These are phyloP conservation scores for Cheilosia soror DNA, from an alignment of 2,888 invertebrate genomes.

Conservation along the genomic window DNA sequence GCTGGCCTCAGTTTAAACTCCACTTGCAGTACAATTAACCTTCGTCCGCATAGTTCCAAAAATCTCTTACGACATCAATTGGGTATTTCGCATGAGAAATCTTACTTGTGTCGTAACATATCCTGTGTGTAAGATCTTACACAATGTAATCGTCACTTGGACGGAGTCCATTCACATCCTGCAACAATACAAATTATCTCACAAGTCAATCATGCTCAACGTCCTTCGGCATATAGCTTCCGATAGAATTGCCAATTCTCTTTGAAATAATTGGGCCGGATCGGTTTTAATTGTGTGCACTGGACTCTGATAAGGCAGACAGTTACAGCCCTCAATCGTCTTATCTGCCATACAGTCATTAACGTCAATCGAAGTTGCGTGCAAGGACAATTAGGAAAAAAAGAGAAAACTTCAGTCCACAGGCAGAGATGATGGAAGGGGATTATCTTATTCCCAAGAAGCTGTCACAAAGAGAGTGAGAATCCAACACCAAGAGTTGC, in stretches of 20 bases:
- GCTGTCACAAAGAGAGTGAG: constrained; percentile 70
- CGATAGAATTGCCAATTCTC: constrained; percentile 64
- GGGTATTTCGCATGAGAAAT: not conserved
- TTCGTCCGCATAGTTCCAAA: not conserved
- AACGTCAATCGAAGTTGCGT: constrained; percentile 72
- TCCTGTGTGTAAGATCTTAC: constrained; percentile 23
- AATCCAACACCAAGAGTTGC: constrained; percentile 63
- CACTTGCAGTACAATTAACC: not conserved
- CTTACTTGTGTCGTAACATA: constrained; percentile 19
- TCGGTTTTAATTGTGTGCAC: constrained; percentile 63
- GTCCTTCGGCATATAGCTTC: constrained; percentile 45
- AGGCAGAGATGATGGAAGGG: constrained; percentile 5
- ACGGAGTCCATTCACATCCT: constrained; percentile 3
- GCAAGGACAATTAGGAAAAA: constrained; percentile 63
- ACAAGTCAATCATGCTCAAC: constrained; percentile 69
- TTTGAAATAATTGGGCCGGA: constrained; percentile 65
- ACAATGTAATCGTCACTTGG: constrained; percentile 35
- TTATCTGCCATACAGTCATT: constrained; percentile 64
- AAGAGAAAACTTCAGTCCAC: constrained; percentile 11
- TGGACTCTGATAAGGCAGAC: constrained; percentile 21
- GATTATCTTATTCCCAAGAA: constrained; percentile 59
- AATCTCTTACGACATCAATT: constrained; percentile 31
- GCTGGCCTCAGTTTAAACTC: constrained; percentile 12
- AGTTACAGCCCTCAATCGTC: constrained; percentile 28
- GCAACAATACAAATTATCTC: constrained; percentile 65